Evolutionary conservation across 2,797 vertebrate genomes (phyloP).

Genomic region (Gobio occitaniae): DNA sequence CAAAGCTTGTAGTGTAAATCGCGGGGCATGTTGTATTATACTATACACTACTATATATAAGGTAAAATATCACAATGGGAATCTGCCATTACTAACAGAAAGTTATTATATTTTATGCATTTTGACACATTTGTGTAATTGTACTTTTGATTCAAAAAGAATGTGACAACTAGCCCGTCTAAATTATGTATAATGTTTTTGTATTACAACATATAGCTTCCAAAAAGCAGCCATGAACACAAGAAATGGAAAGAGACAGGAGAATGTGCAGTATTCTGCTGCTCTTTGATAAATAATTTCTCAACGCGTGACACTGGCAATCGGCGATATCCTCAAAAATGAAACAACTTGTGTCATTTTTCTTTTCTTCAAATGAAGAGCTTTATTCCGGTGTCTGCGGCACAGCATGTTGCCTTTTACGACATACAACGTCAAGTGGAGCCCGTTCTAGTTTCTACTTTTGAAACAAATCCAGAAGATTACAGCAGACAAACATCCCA

Average conservation of each 20-base stretch:
- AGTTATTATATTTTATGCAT: not conserved
- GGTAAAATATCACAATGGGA: not conserved
- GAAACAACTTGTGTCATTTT: not conserved
- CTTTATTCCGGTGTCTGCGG: slow-evolving; percentile 8
- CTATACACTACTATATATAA: not conserved
- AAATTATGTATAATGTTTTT: not conserved
- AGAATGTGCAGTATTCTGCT: not conserved
- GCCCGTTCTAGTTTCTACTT: slow-evolving; percentile 36
- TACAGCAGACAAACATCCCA: slow-evolving; percentile 67
- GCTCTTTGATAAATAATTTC: slow-evolving; percentile 10
- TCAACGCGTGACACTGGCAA: not conserved
- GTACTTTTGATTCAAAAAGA: not conserved
- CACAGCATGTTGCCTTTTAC: slow-evolving; percentile 15
- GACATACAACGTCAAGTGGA: slow-evolving; percentile 23
- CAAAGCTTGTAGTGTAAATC: not conserved
- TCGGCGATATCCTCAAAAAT: not conserved
- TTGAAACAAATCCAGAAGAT: slow-evolving; percentile 67
- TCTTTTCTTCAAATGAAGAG: slow-evolving; percentile 24
- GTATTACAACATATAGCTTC: not conserved
- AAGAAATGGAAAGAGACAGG: not conserved
- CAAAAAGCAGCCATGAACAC: not conserved
- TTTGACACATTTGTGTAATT: not conserved
- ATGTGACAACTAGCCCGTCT: not conserved
- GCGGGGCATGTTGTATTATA: not conserved
- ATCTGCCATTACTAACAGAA: not conserved